phyloP scores from a whole-genome alignment of 2,797 vertebrate genomes.

The Crax fasciolata region DNA sequence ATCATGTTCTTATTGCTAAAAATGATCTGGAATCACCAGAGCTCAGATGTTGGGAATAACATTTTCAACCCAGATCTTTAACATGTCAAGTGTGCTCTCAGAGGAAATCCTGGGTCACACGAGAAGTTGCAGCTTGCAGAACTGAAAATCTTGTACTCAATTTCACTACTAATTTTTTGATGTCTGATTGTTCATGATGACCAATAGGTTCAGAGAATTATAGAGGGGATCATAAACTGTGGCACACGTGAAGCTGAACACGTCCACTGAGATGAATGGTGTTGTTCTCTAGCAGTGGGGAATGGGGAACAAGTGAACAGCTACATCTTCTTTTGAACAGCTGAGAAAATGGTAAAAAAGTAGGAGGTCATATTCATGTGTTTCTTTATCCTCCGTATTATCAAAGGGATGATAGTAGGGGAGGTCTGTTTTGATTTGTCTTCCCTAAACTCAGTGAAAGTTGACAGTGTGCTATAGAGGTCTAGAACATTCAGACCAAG shows the following conservation, averaged over 20 bases:
- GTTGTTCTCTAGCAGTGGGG: neutral
- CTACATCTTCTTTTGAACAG: neutral
- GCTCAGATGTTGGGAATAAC: neutral
- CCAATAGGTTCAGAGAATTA: neutral
- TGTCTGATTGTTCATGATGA: neutral
- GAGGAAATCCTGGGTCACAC: neutral
- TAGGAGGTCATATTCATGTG: neutral
- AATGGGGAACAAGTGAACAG: neutral
- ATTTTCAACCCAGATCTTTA: neutral
- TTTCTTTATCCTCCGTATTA: neutral
- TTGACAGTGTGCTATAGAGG: neutral
- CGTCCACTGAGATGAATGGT: neutral
- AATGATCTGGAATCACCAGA: neutral
- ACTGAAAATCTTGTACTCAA: neutral
- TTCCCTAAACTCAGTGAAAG: neutral
- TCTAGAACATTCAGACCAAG: neutral
- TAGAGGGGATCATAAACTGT: neutral
- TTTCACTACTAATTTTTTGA: neutral
- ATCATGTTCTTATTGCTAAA: neutral
- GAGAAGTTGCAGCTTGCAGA: neutral
- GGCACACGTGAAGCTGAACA: neutral
- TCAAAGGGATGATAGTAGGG: neutral
- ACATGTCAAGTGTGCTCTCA: neutral
- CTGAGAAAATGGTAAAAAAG: neutral
- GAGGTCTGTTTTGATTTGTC: neutral